Percentiles rank a stretch among this genome's conserved stretches.
These are phyloP conservation scores for Rana temporaria DNA, from an alignment of 2,113 vertebrate genomes.

Conservation along the genomic window DNA sequence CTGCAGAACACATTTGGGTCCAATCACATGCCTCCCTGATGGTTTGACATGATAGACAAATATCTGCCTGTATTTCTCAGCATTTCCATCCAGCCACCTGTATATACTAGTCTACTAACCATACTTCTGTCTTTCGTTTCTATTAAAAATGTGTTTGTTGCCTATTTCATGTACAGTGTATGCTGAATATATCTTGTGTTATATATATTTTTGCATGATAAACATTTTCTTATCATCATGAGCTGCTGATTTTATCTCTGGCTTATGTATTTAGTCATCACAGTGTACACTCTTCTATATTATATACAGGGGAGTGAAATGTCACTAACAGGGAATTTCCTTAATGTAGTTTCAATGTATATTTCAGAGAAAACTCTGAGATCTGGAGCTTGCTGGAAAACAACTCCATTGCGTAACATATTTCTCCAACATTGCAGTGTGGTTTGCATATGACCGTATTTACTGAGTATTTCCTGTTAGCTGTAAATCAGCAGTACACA, in stretches of 20 bases:
- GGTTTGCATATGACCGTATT: background rate
- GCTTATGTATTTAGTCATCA: background rate
- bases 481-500: too few species aligned
- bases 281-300: background rate
- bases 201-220: too few species aligned
- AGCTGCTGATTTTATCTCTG: background rate
- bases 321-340: slow-evolving; percentile 1
- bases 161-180: too few species aligned
- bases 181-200: too few species aligned
- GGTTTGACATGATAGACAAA: too few species aligned
- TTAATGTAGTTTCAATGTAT: background rate
- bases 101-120: too few species aligned
- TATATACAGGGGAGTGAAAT: background rate
- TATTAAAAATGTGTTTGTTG: too few species aligned
- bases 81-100: too few species aligned
- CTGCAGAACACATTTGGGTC: too few species aligned
- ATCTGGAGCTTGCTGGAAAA: background rate
- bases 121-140: too few species aligned
- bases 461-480: background rate
- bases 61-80: too few species aligned
- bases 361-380: background rate
- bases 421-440: background rate
- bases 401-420: background rate
- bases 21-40: too few species aligned
- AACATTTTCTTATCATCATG: background rate